Conservation (phyloP, 1,140 invertebrate species). For the Trinorchestia longiramus region DNA sequence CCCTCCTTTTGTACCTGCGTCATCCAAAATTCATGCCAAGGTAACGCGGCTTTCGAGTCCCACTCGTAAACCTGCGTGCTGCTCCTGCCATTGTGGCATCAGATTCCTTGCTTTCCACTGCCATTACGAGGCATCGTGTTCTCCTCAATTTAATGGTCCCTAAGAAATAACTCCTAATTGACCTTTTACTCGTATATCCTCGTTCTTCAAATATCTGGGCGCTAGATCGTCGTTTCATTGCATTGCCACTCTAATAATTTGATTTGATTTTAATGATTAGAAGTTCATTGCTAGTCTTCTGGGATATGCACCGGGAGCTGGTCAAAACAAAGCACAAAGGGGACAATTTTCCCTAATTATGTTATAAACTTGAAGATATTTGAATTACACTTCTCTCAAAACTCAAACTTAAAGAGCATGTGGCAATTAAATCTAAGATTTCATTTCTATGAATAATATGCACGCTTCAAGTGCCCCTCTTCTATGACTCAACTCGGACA, state of each 20-base stretch:
- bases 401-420: not conserved
- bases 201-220: not conserved
- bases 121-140: not conserved
- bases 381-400: not conserved
- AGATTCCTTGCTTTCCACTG: not conserved
- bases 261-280: not conserved
- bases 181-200: not conserved
- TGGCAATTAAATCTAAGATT: not conserved
- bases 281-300: not conserved
- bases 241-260: not conserved
- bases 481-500: not conserved
- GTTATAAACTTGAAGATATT: not conserved
- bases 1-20: not conserved
- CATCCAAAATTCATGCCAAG: not conserved
- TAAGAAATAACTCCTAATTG: not conserved
- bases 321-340: not conserved
- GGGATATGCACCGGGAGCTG: too few relatives aligned
- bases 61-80: not conserved
- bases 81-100: not conserved
- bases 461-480: not conserved
- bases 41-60: not conserved
- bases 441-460: not conserved
- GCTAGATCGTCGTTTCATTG: not conserved
- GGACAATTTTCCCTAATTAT: not conserved
- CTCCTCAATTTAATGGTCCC: not conserved